These are phyloP conservation scores for Argynnis bischoffii DNA, from an alignment of 2,888 invertebrate species.

Conservation along the genomic window DNA sequence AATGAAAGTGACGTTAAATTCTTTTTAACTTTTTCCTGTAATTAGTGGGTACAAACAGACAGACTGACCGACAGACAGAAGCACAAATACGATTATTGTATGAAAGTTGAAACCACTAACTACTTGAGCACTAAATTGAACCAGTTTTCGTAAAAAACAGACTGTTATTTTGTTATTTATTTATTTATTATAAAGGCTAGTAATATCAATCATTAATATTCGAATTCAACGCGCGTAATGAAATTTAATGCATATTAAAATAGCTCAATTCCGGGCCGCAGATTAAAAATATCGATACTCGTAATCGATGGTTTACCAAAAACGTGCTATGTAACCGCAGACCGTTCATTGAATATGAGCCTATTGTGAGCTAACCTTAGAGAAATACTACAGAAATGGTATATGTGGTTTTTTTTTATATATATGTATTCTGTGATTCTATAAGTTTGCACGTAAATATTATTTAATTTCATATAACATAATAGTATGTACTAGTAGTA, in stretches of 20 bases:
- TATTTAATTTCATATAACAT: too few species aligned
- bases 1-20: too few species aligned
- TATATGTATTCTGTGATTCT: background rate
- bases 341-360: slow-evolving; percentile 21
- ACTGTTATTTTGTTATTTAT: background rate
- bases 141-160: too few species aligned
- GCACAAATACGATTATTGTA: too few species aligned
- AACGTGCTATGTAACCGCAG: slow-evolving; percentile 29
- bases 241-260: slow-evolving; percentile 23
- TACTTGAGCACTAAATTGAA: too few species aligned
- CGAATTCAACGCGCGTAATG: slow-evolving; percentile 1
- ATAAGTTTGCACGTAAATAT: too few species aligned
- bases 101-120: too few species aligned
- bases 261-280: slow-evolving; percentile 26
- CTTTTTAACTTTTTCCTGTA: too few species aligned
- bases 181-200: background rate
- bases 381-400: background rate
- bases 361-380: slow-evolving; percentile 14
- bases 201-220: slow-evolving; percentile 8
- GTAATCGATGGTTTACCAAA: slow-evolving; percentile 30
- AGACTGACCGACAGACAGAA: too few species aligned
- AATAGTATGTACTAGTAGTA: too few species aligned
- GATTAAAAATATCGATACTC: slow-evolving; percentile 28
- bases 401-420: background rate
- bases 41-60: too few species aligned